Base-by-base conservation (phyloP, 1,140 invertebrate genomes). In the Acyrthosiphon pisum region DNA sequence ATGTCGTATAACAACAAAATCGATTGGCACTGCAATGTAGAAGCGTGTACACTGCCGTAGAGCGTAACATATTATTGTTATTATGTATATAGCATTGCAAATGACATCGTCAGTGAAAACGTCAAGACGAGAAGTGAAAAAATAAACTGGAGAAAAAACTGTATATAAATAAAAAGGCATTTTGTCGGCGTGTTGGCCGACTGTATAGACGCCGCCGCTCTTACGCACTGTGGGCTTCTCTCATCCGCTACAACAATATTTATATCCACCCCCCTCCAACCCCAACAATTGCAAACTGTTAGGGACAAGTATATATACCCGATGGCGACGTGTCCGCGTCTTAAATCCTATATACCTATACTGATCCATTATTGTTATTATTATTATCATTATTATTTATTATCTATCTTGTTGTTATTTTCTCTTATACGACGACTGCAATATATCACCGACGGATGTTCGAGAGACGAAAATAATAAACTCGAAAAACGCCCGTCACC, bases 1-100 rank as follows among this genome's bases (percentile, higher is more conserved):
- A n/a, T 23, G 76, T 83, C 35, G 35, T 83, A 83, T 35, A 37
- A 37, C 35, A 37, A 83, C 20, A 37, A 83, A 83, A 83, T 83
- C 76, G 76, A 83, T 83, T 37, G 20, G n/a, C 35, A 83, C 20
- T 37, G 35, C 35, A 37, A 35, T 30, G 11, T 86, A 84, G 22
- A 44, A 26, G 44, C 37, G 26, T 44, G 35, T 41, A 35, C n/a
- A 86, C 44, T 86, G 44, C 14, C 76, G 20, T 84, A 26, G 20
- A 44, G 7, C 11, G 30, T n/a, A 76, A 76, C 60, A 76, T 76
- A n/a, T 76, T 76, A 76, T 68, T 53, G 20, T 53, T 68, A 68
- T 76, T n/a, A n/a, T 35, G n/a, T 76, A n/a, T 60, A 60, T n/a
- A 76, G n/a, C 20, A n/a, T n/a, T 88, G 87, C 46, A 53, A 88